These are phyloP conservation scores for Tridacna crocea DNA, from an alignment of 2,888 invertebrate species.

Conservation along the genomic window DNA sequence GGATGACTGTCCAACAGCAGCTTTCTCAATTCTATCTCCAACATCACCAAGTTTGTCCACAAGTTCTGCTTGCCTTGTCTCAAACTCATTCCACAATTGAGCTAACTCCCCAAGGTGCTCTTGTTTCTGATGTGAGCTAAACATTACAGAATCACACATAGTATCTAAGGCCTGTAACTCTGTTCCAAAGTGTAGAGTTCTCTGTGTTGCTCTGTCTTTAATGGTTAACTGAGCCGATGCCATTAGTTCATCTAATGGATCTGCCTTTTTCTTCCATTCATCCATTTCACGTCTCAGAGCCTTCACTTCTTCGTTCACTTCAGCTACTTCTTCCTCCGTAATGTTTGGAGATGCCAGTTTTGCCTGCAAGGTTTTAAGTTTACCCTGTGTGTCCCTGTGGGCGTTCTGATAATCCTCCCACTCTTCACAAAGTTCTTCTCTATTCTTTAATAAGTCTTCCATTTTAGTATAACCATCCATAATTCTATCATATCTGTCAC, in stretches of 20 bases:
- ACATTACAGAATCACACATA: conserved; percentile 71
- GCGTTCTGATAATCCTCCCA: conserved; percentile 92
- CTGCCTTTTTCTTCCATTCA: conserved; percentile 74
- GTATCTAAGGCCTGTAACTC: conserved; percentile 76
- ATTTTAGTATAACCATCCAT: conserved; percentile 90
- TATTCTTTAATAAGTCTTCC: conserved; percentile 78
- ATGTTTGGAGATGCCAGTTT: conserved; percentile 91
- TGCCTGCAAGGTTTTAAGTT: conserved; percentile 91
- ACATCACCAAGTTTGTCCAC: conserved; percentile 72
- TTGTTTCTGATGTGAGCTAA: conserved; percentile 77
- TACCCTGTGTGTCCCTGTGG: conserved; percentile 92
- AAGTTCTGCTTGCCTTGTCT: conserved; percentile 88
- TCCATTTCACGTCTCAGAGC: conserved; percentile 85
- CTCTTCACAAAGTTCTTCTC: conserved; percentile 80
- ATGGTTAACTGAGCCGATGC: conserved; percentile 75
- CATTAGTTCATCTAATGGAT: conserved; percentile 80
- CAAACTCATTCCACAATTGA: conserved; percentile 91
- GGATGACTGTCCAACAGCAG: conserved; percentile 69
- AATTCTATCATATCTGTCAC: conserved; percentile 90
- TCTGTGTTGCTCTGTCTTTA: conserved; percentile 80
- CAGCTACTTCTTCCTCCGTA: conserved; percentile 88
- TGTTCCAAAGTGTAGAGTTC: conserved; percentile 78
- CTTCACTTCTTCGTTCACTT: conserved; percentile 89
- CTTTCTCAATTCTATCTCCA: conserved; percentile 66
- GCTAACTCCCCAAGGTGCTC: conserved; percentile 82